Evolutionary conservation across 2,888 invertebrate genomes (phyloP), one percentile per base, ranked within the genome.

Genomic region (Euzophera pinguis): DNA sequence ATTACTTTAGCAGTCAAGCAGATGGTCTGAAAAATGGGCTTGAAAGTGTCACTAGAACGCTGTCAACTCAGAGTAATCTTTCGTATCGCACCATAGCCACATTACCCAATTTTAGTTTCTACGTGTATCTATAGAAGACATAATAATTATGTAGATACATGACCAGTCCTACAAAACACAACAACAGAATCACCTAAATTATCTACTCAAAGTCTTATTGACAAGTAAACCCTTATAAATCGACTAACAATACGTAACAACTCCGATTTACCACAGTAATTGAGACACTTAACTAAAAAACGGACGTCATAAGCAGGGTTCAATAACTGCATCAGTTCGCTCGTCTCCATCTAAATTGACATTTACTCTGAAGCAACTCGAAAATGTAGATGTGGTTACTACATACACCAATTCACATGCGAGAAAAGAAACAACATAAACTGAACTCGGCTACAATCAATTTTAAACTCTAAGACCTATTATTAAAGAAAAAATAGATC

Each of bases 321-420:
- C 84, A 86, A 85, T 84, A 85, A 83, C 85, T 81, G 82, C 84
- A 80, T 82, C 84, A 83, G 82, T 81, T 83, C 80, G 72, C 56
- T 58, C 57, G 57, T 58, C 58, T 57, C 59, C 78, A 82, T 83
- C 86, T 85, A 86, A 87, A 87, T 88, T 87, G 87, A 87, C 87
- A 86, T 88, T 86, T 87, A 87, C 77, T 74, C 73, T 73, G 81
- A 78, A 83, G 84, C 79, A 84, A 81, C 78, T 84, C 78, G 81
- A 84, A 84, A 87, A 86, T 85, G 85, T 87, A 87, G 87, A 87
- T 85, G 86, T 74, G 83, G 83, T 84, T 80, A 81, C 78, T 78
- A 78, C 81, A 83, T 81, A 81, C 79, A 84, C 79, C 73, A 78
- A 77, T 80, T 78, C 80, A 78, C 69, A 65, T 68, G 63, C 64